Percentiles rank a stretch among this genome's conserved stretches.
These are phyloP conservation scores for Barypeithes pellucidus DNA, from an alignment of 2,888 invertebrate species.

Conservation along the genomic window DNA sequence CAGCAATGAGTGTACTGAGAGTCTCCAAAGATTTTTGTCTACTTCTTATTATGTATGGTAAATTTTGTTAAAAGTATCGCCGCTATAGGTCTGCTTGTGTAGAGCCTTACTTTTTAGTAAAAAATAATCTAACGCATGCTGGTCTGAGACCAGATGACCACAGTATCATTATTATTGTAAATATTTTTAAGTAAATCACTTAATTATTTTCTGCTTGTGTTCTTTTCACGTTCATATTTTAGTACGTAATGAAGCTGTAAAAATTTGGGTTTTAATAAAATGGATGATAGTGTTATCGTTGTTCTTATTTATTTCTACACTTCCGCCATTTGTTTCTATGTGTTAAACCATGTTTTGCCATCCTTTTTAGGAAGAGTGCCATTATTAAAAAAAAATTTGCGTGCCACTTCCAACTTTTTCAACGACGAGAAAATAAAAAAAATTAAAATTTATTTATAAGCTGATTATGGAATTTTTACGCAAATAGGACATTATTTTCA, in stretches of 20 bases:
- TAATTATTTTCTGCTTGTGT: slow-evolving; percentile 69
- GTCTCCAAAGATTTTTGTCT: slow-evolving; percentile 42
- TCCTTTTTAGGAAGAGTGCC: too few relatives aligned
- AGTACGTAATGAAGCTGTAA: slow-evolving; percentile 71
- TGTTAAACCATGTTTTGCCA: too few relatives aligned
- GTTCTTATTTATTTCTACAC: slow-evolving; percentile 11
- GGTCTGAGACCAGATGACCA: slow-evolving; percentile 70
- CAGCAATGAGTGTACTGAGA: slow-evolving; percentile 49
- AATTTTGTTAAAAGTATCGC: slow-evolving; percentile 43
- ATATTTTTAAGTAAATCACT: slow-evolving; percentile 71
- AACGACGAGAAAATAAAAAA: too few relatives aligned
- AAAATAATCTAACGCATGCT: slow-evolving; percentile 60
- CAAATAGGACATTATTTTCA: too few relatives aligned
- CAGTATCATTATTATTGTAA: slow-evolving; percentile 71
- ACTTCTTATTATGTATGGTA: slow-evolving; percentile 40
- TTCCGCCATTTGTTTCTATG: not conserved
- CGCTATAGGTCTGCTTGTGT: slow-evolving; percentile 68
- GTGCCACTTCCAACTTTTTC: too few relatives aligned
- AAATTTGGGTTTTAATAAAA: slow-evolving; percentile 72
- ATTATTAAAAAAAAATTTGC: too few relatives aligned
- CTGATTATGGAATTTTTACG: too few relatives aligned
- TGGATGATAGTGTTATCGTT: slow-evolving; percentile 69
- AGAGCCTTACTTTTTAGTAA: slow-evolving; percentile 67
- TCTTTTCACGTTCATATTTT: slow-evolving; percentile 71
- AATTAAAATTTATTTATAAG: too few relatives aligned